phyloP scores from a whole-genome alignment of 2,113 vertebrate species.

The Alligator sinensis region DNA sequence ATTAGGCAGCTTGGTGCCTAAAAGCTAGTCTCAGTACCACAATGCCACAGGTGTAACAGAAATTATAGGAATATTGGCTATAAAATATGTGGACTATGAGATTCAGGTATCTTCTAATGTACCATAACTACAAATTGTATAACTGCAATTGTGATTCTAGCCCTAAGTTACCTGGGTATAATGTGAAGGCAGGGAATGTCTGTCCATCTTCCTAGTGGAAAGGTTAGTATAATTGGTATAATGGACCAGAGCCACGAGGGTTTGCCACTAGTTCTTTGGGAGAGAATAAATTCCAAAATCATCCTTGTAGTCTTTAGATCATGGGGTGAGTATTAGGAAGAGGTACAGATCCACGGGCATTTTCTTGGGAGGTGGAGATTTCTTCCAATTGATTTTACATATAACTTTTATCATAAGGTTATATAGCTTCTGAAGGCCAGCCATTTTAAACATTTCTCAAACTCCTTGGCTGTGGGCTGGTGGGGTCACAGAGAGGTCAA shows the following conservation, averaged over 20 bases:
- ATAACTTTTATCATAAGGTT: not conserved
- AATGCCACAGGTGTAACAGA: too few species aligned
- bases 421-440: not conserved
- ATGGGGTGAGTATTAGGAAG: not conserved
- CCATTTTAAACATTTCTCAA: not conserved
- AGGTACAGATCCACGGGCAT: not conserved
- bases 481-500: not conserved
- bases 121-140: too few species aligned
- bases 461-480: not conserved
- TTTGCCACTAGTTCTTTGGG: not conserved
- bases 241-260: not conserved
- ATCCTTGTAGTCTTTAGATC: not conserved
- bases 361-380: rapidly evolving
- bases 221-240: not conserved
- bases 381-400: not conserved
- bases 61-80: too few species aligned
- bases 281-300: not conserved
- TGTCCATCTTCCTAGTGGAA: not conserved
- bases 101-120: too few species aligned
- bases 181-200: not conserved
- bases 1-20: too few species aligned
- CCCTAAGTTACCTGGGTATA: too few species aligned
- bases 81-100: too few species aligned
- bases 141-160: too few species aligned
- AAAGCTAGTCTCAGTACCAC: too few species aligned